Evolutionary conservation across 2,797 vertebrate species (phyloP).

Genomic region (Neostethus bicornis): DNA sequence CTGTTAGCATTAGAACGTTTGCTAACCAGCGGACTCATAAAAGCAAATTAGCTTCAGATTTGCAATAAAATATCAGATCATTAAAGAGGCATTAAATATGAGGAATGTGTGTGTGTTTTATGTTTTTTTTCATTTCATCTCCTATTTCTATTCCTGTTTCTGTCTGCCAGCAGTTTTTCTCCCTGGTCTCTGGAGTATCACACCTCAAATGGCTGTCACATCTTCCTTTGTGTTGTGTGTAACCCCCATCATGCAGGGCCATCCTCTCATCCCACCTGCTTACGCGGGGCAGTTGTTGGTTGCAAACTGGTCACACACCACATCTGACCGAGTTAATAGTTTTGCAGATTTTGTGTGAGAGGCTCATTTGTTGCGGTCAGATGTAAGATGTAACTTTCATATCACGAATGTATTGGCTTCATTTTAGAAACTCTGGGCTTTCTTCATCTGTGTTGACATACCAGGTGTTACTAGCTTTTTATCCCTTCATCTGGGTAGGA

Average conservation of each 20-base stretch:
- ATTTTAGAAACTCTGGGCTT: no score
- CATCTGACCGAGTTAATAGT: background rate
- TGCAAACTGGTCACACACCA: background rate
- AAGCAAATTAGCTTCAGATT: conserved; percentile 80
- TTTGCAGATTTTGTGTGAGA: background rate
- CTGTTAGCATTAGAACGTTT: conserved; percentile 49
- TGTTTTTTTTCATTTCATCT: conserved; percentile 29
- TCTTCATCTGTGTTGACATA: background rate
- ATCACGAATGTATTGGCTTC: no score
- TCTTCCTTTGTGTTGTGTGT: conserved; percentile 2
- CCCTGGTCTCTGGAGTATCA: background rate
- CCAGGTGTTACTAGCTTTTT: background rate
- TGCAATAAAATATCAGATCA: conserved; percentile 81
- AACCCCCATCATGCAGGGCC: background rate
- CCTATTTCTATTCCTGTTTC: conserved; percentile 24
- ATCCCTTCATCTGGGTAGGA: background rate
- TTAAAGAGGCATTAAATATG: conserved; percentile 82
- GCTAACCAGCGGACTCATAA: conserved; percentile 73
- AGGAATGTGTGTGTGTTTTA: conserved; percentile 47
- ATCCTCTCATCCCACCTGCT: conserved; percentile 7
- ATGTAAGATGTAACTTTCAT: background rate
- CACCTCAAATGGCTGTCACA: conserved; percentile 13
- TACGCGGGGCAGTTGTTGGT: conserved; percentile 4
- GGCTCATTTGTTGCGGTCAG: conserved; percentile 1
- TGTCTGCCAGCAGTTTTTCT: background rate